Evolutionary conservation across 2,888 invertebrate species (phyloP).

Genomic region (Embidobia sp.): DNA sequence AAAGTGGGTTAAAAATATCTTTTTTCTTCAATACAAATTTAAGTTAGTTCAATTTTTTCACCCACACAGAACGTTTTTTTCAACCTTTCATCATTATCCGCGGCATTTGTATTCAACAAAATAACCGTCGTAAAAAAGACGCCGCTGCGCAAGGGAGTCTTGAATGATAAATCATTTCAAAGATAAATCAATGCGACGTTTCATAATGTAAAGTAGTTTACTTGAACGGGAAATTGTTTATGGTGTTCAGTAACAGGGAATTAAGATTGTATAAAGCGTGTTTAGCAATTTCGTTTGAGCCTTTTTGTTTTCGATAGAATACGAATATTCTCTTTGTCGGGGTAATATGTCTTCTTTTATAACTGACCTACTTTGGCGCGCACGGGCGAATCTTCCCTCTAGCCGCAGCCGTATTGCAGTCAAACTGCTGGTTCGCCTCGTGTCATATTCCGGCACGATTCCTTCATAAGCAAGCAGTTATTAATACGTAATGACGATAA

Average conservation of each 20-base stretch:
- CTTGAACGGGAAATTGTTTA: conserved; percentile 6
- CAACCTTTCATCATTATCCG: too few relatives aligned
- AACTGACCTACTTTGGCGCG: conserved; percentile 39
- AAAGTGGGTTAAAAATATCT: too few relatives aligned
- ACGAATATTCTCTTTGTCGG: conserved; percentile 31
- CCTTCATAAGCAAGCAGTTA: conserved; percentile 11
- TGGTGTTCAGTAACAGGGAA: conserved; percentile 1
- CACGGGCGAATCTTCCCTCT: conserved; percentile 9
- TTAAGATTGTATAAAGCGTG: conserved; percentile 3
- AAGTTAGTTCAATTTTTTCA: too few relatives aligned
- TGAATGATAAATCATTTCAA: too few relatives aligned
- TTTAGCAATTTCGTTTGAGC: conserved; percentile 6
- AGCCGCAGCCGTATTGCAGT: conserved; percentile 37
- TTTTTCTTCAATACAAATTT: too few relatives aligned
- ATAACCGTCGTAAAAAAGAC: too few relatives aligned
- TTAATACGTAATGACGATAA: conserved; percentile 3
- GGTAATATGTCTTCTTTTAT: conserved; percentile 38
- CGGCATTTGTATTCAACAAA: too few relatives aligned
- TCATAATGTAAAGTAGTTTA: neutral
- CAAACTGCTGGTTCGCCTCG: conserved; percentile 24
- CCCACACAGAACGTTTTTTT: too few relatives aligned
- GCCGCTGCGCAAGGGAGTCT: too few relatives aligned
- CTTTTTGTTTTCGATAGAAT: conserved; percentile 22
- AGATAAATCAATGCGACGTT: too few relatives aligned
- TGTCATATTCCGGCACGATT: conserved; percentile 14